phyloP scores from a whole-genome alignment of 2,888 invertebrate genomes.

The Bhutanitis thaidina region DNA sequence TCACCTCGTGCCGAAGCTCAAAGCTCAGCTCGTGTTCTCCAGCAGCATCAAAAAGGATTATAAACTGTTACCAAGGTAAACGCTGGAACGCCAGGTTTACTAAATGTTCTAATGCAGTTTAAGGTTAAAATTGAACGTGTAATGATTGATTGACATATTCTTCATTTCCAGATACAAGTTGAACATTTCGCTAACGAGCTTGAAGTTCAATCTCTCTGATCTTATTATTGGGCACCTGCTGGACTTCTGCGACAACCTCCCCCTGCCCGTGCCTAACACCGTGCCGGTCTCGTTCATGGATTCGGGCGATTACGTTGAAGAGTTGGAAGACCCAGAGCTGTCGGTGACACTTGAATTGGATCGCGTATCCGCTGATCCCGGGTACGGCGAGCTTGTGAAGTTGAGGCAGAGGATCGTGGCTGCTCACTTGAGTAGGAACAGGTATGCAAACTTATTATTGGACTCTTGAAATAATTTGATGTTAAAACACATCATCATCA shows the following conservation, averaged over 20 bases:
- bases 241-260: slow-evolving; percentile 79
- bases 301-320: slow-evolving; percentile 61
- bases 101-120: too few relatives aligned
- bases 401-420: slow-evolving; percentile 66
- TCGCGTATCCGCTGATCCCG: slow-evolving; percentile 56
- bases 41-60: slow-evolving; percentile 87
- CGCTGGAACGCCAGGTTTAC: not conserved
- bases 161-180: slow-evolving; percentile 84
- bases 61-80: slow-evolving; percentile 82
- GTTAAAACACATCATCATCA: too few relatives aligned
- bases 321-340: slow-evolving; percentile 50
- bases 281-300: slow-evolving; percentile 70
- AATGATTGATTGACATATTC: not conserved
- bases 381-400: slow-evolving; percentile 56
- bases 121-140: too few relatives aligned
- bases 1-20: slow-evolving; percentile 86
- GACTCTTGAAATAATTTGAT: too few relatives aligned
- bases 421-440: slow-evolving; percentile 61
- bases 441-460: slow-evolving; percentile 42
- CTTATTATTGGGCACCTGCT: slow-evolving; percentile 82
- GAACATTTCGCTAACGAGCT: slow-evolving; percentile 84
- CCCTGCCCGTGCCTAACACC: slow-evolving; percentile 65
- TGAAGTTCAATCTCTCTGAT: slow-evolving; percentile 89
- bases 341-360: slow-evolving; percentile 46
- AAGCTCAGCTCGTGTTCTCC: slow-evolving; percentile 83